phyloP scores from a whole-genome alignment of 2,113 vertebrate genomes.

The Centropristis striata region DNA sequence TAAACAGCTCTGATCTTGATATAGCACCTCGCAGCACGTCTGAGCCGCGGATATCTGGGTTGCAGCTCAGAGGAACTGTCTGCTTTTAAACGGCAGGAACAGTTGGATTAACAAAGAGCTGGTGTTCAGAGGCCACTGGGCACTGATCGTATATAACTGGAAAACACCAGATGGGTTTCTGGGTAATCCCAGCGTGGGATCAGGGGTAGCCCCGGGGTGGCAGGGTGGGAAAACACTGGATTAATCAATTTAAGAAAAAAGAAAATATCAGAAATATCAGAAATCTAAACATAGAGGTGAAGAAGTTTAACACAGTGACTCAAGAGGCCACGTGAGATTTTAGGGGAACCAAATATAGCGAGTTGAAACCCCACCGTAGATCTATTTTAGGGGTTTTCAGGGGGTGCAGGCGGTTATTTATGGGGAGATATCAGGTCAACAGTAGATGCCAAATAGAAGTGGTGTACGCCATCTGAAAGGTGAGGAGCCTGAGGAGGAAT shows the following conservation, averaged over 20 bases:
- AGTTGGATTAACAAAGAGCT: constrained; percentile 49
- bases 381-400: no score
- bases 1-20: constrained; percentile 36
- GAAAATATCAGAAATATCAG: no score
- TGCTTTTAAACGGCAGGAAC: constrained; percentile 50
- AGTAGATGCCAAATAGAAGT: no score
- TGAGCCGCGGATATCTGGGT: constrained; percentile 22
- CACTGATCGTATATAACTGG: constrained; percentile 8
- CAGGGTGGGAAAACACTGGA: constrained; percentile 27
- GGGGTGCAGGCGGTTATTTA: no score
- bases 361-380: no score
- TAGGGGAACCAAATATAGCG: no score
- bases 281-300: no score
- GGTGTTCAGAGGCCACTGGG: constrained; percentile 20
- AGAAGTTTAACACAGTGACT: no score
- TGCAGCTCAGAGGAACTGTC: constrained; percentile 38
- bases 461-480: no score
- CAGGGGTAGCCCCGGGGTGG: constrained; percentile 38
- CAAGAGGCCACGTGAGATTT: no score
- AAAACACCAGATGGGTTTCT: constrained; percentile 72
- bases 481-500: no score
- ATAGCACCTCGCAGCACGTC: constrained; percentile 18
- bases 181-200: constrained; percentile 77
- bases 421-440: no score
- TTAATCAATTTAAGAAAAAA: constrained; percentile 7